Evolutionary conservation across 2,888 invertebrate species (phyloP), one percentile per base, ranked within the genome.

Genomic region (Adela reaumurella): DNA sequence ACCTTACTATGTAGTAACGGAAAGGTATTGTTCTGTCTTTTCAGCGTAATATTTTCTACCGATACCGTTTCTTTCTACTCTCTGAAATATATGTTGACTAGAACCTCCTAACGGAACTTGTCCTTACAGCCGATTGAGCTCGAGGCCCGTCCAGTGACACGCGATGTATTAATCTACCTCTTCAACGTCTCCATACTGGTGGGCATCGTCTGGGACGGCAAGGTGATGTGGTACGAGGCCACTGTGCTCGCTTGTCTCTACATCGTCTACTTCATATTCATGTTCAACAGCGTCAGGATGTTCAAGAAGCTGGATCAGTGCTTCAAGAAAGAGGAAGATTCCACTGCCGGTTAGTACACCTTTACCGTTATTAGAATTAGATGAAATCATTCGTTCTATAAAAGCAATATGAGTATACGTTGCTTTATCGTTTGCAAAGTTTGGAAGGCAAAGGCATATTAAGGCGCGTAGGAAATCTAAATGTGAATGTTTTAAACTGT

Each of bases 181-280:
- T 62, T 89, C 19, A 87, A 91, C 45, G 87, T 94, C 0, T 67
- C 81, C 8, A 76, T 87, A 2, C 67, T 95, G 19, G 84, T 92
- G 0, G 58, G 74, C 1, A 82, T 94, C 46, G 87, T 93, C 20
- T 89, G 89, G 85, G 94, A 94, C 57, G 88, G 88, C 2, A 68
- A 72, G 49, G 83, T 96, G 20, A 84, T 83, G 52, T 94, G 93
- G 89, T 87, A 83, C 59, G 95, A 94, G 65, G 88, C 91, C 0
- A 58, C 86, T 44, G 67, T 87, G 0, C 83, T 95, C 52, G 83
- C 90, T 55, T 63, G 86, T 1, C 71, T 92, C n/a, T 90, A 94
- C 59, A 64, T 88, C 43, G 56, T 84, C 3, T 95, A 94, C 68
- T 88, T 90, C 65, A 56, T 84, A 8, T 57, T 90, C 0, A 86